phyloP scores from a whole-genome alignment of 2,888 invertebrate species.

The Theristus sp. region DNA sequence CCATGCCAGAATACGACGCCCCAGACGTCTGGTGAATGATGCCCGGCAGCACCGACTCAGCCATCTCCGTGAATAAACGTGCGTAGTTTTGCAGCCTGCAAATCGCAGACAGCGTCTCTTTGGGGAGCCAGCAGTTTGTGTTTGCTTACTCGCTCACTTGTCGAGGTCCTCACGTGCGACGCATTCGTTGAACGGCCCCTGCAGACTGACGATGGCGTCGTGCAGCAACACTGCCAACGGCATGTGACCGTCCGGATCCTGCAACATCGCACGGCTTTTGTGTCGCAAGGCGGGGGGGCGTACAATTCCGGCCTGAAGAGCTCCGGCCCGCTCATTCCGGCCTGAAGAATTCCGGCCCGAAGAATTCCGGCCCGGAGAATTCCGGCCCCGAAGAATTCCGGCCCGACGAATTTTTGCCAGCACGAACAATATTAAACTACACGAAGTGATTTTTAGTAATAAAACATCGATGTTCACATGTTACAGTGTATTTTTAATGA shows the following conservation, averaged over 20 bases:
- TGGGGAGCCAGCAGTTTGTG: constrained; percentile 8
- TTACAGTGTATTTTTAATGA: too few relatives aligned
- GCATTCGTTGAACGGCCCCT: constrained; percentile 67
- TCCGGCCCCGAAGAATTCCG: too few relatives aligned
- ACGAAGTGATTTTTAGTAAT: too few relatives aligned
- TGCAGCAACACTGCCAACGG: constrained; percentile 60
- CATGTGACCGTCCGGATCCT: constrained; percentile 41
- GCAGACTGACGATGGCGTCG: constrained; percentile 56
- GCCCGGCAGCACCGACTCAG: constrained; percentile 68
- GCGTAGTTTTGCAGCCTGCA: constrained; percentile 54
- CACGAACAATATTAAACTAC: too few relatives aligned
- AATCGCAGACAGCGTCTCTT: neutral
- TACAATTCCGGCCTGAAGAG: neutral
- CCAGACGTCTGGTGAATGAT: constrained; percentile 41
- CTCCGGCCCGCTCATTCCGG: too few relatives aligned
- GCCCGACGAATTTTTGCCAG: too few relatives aligned
- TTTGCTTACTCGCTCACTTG: constrained; percentile 41
- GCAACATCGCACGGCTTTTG: constrained; percentile 9
- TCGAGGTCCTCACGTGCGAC: constrained; percentile 82
- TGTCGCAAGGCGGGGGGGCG: neutral
- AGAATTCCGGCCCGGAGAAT: too few relatives aligned
- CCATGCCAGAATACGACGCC: constrained; percentile 38
- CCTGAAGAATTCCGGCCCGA: too few relatives aligned
- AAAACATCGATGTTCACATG: too few relatives aligned
- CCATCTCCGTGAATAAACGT: constrained; percentile 78